These are phyloP conservation scores for Callyntrura guangdongensis DNA, from an alignment of 2,888 invertebrate genomes.

Conservation along the genomic window DNA sequence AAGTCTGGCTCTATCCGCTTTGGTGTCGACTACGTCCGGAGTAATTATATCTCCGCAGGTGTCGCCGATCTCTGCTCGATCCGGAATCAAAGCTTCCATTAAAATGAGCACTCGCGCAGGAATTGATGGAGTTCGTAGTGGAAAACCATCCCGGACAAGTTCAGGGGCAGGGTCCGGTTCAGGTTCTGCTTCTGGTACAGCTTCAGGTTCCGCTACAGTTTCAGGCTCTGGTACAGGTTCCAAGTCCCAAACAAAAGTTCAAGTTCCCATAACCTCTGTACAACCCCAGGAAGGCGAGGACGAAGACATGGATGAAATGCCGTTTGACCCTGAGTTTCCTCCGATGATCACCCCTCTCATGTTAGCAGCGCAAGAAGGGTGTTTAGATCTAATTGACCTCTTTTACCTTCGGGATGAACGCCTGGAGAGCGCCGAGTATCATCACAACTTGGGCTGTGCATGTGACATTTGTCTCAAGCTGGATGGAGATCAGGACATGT, in stretches of 20 bases:
- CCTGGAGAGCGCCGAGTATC: slow-evolving; percentile 47
- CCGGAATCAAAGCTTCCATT: slow-evolving; percentile 18
- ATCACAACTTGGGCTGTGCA: slow-evolving; percentile 56
- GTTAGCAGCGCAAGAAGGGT: slow-evolving; percentile 62
- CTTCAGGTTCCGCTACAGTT: not conserved
- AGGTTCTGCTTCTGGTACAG: no score
- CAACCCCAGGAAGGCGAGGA: not conserved
- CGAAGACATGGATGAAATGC: not conserved
- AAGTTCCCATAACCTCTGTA: not conserved
- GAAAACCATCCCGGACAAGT: not conserved
- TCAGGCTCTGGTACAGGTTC: not conserved
- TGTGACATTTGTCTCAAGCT: slow-evolving; percentile 64
- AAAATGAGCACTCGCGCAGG: not conserved
- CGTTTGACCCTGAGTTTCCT: slow-evolving; percentile 76
- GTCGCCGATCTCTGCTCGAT: not conserved
- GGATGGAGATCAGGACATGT: slow-evolving; percentile 45
- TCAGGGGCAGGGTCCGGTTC: no score
- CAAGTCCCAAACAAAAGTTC: not conserved
- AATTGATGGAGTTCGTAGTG: not conserved
- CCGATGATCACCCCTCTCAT: slow-evolving; percentile 65
- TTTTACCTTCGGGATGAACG: slow-evolving; percentile 66
- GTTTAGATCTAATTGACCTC: slow-evolving; percentile 49
- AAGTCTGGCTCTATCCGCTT: not conserved
- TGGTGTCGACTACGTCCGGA: not conserved
- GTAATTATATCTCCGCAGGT: not conserved